Evolutionary conservation across 2,797 vertebrate species (phyloP).

Genomic region (Coregonus ussuriensis): DNA sequence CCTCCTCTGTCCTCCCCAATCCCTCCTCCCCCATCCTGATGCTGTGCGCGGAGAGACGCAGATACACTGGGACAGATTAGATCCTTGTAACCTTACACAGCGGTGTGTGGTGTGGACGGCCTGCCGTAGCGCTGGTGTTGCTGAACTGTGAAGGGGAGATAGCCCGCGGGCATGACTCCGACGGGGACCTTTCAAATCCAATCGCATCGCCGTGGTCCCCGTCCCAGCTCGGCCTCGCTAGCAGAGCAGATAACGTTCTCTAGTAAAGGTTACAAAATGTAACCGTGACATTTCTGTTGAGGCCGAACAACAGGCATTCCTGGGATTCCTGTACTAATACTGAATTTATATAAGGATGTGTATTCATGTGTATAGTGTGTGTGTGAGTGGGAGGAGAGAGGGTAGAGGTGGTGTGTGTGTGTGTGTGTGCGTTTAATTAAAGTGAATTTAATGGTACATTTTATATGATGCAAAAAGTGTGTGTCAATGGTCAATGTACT

Average conservation of each 20-base stretch:
- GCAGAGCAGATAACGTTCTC: conserved; percentile 77
- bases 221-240: conserved; percentile 56
- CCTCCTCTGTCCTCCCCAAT: neutral
- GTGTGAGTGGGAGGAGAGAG: conserved; percentile 48
- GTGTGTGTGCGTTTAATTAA: conserved; percentile 33
- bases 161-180: conserved; percentile 66
- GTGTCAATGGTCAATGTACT: neutral
- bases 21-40: conserved; percentile 20
- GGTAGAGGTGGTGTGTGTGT: conserved; percentile 39
- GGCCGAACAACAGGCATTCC: conserved; percentile 64
- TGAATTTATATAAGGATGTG: conserved; percentile 45
- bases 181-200: conserved; percentile 81
- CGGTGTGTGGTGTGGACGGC: conserved; percentile 7
- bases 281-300: conserved; percentile 79
- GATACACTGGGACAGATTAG: conserved; percentile 59
- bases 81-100: conserved; percentile 55
- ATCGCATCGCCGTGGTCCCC: conserved; percentile 63
- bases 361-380: conserved; percentile 16
- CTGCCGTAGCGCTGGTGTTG: conserved; percentile 57
- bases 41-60: conserved; percentile 43
- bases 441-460: neutral
- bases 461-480: neutral
- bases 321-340: conserved; percentile 64
- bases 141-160: conserved; percentile 73
- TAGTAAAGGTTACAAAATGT: conserved; percentile 77